Evolutionary conservation across 2,888 invertebrate genomes (phyloP).

Genomic region (Chironomus riparius): DNA sequence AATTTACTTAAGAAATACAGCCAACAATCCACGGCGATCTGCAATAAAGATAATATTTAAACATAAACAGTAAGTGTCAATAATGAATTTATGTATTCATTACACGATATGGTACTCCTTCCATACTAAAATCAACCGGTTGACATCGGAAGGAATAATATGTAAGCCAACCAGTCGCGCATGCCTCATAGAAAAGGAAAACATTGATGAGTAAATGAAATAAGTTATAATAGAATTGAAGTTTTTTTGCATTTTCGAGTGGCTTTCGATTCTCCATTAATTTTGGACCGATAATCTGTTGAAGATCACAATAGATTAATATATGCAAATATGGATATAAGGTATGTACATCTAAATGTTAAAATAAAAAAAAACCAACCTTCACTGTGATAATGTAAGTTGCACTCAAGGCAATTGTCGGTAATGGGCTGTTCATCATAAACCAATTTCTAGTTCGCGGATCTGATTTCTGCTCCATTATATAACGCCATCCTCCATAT

Average conservation of each 20-base stretch:
- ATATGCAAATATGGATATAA: not conserved
- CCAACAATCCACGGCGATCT: slow-evolving; percentile 18
- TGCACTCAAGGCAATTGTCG: slow-evolving; percentile 57
- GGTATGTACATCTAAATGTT: not conserved
- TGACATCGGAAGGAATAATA: slow-evolving; percentile 56
- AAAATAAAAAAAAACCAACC: not conserved
- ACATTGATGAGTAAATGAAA: slow-evolving; percentile 51
- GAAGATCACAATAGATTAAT: not conserved
- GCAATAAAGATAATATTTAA: not conserved
- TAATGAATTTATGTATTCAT: not conserved
- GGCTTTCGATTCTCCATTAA: slow-evolving; percentile 16
- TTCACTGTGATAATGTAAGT: slow-evolving; percentile 45
- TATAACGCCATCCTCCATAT: slow-evolving; percentile 19
- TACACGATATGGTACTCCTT: slow-evolving; percentile 5
- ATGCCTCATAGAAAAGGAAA: slow-evolving; percentile 63
- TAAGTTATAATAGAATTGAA: slow-evolving; percentile 12
- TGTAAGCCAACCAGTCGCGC: slow-evolving; percentile 53
- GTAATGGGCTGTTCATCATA: slow-evolving; percentile 63
- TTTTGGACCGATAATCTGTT: slow-evolving; percentile 10
- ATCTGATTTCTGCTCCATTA: slow-evolving; percentile 69
- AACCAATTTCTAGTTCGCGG: slow-evolving; percentile 62
- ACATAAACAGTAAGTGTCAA: not conserved
- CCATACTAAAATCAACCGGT: slow-evolving; percentile 59
- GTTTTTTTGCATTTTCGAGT: slow-evolving; percentile 1
- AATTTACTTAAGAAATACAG: slow-evolving; percentile 24